Conservation (phyloP, 2,113 vertebrate species). For the Phylloscopus trochiloides region DNA sequence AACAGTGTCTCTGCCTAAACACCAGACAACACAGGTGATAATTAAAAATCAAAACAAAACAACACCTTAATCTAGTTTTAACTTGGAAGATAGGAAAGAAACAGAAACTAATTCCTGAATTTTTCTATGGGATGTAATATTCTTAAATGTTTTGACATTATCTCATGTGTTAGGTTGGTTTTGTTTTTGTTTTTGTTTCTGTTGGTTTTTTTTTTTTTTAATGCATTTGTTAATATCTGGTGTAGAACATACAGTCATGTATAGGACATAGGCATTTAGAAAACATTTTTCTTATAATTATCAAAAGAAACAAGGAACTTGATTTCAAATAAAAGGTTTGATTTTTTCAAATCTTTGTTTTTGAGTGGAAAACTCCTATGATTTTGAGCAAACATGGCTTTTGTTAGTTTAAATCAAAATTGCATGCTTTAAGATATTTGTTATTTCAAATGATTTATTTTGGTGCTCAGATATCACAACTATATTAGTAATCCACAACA, state of each 20-base stretch:
- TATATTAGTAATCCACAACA: background rate
- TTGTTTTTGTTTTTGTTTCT: background rate
- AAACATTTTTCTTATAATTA: background rate
- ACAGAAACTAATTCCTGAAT: background rate
- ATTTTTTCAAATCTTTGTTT: background rate
- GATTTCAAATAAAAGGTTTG: background rate
- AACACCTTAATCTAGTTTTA: background rate
- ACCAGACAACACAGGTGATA: background rate
- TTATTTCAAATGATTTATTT: background rate
- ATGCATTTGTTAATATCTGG: fast-evolving
- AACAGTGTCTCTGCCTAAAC: background rate
- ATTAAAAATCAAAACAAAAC: background rate
- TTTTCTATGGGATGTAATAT: background rate
- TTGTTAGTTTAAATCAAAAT: background rate
- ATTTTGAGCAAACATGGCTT: background rate
- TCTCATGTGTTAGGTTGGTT: background rate
- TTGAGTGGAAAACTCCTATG: background rate
- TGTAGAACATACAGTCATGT: background rate
- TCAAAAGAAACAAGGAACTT: background rate
- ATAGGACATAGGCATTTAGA: background rate
- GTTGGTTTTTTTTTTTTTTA: fast-evolving
- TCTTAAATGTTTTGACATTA: background rate
- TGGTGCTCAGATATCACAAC: background rate
- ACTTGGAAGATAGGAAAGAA: background rate
- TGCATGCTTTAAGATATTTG: fast-evolving